Conservation (phyloP, 2,888 invertebrate species). For the Microplitis manilae region DNA sequence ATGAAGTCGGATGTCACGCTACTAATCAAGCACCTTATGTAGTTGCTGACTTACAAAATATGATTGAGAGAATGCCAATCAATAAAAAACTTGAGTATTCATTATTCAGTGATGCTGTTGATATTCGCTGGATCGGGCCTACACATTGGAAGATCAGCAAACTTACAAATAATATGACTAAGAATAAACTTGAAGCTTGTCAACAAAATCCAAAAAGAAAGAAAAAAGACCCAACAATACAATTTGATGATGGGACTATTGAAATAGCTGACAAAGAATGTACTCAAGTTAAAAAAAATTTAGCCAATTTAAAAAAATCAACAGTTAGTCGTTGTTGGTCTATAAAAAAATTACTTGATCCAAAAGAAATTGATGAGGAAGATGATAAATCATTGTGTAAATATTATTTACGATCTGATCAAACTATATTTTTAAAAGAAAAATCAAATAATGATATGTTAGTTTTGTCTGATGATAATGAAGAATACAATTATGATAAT, state of each 20-base stretch:
- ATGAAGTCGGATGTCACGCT: conserved; percentile 43
- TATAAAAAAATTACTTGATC: conserved; percentile 54
- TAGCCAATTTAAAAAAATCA: conserved; percentile 45
- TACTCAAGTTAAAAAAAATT: conserved; percentile 8
- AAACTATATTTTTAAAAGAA: conserved; percentile 35
- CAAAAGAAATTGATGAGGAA: conserved; percentile 55
- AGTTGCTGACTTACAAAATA: conserved; percentile 55
- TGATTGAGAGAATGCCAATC: conserved; percentile 42
- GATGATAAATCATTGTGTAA: conserved; percentile 43
- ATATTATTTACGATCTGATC: conserved; percentile 47
- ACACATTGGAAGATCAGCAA: conserved; percentile 85
- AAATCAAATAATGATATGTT: conserved; percentile 38
- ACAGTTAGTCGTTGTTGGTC: conserved; percentile 56
- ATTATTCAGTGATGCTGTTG: conserved; percentile 53
- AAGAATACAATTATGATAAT: conserved; percentile 75
- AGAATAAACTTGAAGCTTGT: conserved; percentile 45
- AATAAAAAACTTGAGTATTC: conserved; percentile 60
- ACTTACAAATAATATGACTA: conserved; percentile 64
- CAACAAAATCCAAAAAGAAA: conserved; percentile 47
- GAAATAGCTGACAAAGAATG: conserved; percentile 32
- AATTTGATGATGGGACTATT: conserved; percentile 32
- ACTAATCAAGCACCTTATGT: conserved; percentile 34
- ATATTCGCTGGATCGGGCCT: conserved; percentile 83
- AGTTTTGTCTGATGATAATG: conserved; percentile 62
- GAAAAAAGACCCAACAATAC: conserved; percentile 52